A percentile compares a stretch with the other conserved stretches of the same genome.
Evolutionary conservation across 2,888 invertebrate genomes (phyloP).

Genomic region (Epistrophe eligans): DNA sequence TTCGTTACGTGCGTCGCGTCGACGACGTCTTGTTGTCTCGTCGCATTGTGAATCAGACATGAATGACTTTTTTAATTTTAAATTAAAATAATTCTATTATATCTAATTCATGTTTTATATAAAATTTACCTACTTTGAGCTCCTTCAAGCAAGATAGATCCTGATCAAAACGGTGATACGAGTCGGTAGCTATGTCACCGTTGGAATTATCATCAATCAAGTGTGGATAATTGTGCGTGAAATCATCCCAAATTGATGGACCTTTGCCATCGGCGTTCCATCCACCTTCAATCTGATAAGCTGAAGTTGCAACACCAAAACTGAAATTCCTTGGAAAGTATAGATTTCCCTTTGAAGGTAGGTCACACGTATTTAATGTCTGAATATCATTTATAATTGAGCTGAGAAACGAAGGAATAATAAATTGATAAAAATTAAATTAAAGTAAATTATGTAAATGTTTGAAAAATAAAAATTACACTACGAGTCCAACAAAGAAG

Average conservation of each 20-base stretch:
- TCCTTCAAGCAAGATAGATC: conserved; percentile 86
- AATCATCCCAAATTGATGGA: conserved; percentile 64
- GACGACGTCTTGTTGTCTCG: no score
- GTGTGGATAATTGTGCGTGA: conserved; percentile 80
- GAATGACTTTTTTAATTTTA: no score
- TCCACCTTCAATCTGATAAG: conserved; percentile 79
- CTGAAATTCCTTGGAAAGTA: conserved; percentile 24
- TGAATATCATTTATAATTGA: not conserved
- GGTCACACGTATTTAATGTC: not conserved
- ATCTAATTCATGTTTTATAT: not conserved
- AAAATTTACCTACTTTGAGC: conserved; percentile 78
- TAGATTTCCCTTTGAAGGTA: not conserved
- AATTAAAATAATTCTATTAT: no score
- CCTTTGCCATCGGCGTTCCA: conserved; percentile 83
- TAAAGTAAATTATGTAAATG: no score
- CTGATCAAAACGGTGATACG: conserved; percentile 86
- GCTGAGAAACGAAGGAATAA: not conserved
- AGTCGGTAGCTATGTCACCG: conserved; percentile 86
- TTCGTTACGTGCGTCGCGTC: no score
- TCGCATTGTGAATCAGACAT: no score
- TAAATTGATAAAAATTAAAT: not conserved
- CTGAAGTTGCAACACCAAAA: conserved; percentile 75
- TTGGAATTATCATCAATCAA: conserved; percentile 84
- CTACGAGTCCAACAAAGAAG: conserved; percentile 3
- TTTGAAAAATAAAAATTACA: not conserved